These are phyloP conservation scores for Achatina immaculata DNA, from an alignment of 1,140 invertebrate species.

Conservation along the genomic window DNA sequence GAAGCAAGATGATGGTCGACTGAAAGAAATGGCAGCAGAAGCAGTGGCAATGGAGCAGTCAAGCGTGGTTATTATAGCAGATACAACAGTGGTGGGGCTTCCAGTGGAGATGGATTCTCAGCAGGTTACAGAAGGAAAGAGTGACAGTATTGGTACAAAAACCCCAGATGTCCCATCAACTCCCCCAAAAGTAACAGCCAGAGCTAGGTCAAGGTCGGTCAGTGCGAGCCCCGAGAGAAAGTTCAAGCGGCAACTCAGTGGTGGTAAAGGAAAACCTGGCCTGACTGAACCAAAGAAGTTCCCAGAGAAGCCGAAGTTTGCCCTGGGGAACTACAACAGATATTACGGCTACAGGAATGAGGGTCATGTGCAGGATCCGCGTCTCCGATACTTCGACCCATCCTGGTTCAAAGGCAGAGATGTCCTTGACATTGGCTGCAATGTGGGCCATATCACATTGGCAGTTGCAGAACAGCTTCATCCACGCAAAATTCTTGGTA, in stretches of 20 bases:
- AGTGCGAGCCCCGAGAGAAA: constrained; percentile 45
- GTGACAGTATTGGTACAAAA: not conserved
- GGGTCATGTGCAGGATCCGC: constrained; percentile 83
- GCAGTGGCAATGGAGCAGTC: not conserved
- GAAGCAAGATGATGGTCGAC: constrained; percentile 4
- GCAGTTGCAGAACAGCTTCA: constrained; percentile 85
- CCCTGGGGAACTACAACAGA: constrained; percentile 95
- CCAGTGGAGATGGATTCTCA: not conserved
- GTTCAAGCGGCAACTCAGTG: constrained; percentile 43
- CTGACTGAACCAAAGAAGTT: constrained; percentile 28
- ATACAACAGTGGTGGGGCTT: not conserved
- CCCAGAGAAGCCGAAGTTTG: constrained; percentile 75
- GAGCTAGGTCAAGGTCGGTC: constrained; percentile 26
- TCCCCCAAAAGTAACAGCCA: not conserved
- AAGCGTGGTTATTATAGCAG: not conserved
- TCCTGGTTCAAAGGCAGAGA: constrained; percentile 91
- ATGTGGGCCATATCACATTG: constrained; percentile 92
- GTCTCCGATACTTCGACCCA: constrained; percentile 84
- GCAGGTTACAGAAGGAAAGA: not conserved
- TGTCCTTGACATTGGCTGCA: constrained; percentile 97
- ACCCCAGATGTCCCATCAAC: not conserved
- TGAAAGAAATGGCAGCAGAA: too few species aligned
- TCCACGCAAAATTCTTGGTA: constrained; percentile 88
- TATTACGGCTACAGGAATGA: constrained; percentile 96
- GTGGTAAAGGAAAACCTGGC: constrained; percentile 36